Evolutionary conservation across 2,797 vertebrate species (phyloP).

Genomic region (Danio albolineatus): DNA sequence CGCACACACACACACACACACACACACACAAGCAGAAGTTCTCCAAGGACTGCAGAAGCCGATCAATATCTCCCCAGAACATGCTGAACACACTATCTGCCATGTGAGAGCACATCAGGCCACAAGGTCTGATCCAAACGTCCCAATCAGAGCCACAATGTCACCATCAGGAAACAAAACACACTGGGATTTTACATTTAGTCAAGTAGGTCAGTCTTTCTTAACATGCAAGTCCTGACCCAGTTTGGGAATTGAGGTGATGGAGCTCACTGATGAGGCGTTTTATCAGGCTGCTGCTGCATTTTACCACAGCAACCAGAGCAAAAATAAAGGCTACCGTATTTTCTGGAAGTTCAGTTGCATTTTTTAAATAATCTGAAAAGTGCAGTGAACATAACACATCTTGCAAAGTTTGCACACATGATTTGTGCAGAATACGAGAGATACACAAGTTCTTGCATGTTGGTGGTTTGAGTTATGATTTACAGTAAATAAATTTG

Average conservation of each 20-base stretch:
- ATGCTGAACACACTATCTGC: constrained; percentile 30
- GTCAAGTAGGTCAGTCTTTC: constrained; percentile 30
- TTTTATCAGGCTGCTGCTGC: background rate
- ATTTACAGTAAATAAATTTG: too few relatives aligned
- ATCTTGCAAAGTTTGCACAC: too few relatives aligned
- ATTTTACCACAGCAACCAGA: background rate
- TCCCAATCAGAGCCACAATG: background rate
- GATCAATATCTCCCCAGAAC: constrained; percentile 35
- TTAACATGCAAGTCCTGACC: background rate
- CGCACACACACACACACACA: background rate
- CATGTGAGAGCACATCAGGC: constrained; percentile 8
- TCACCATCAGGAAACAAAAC: background rate
- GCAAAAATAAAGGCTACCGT: too few relatives aligned
- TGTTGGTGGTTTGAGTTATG: too few relatives aligned
- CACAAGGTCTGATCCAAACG: constrained; percentile 10
- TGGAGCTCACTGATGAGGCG: constrained; percentile 1
- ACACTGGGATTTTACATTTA: constrained; percentile 21
- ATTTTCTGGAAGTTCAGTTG: too few relatives aligned
- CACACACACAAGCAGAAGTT: constrained; percentile 7
- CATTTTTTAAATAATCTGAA: too few relatives aligned
- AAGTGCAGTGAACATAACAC: too few relatives aligned
- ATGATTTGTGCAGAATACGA: too few relatives aligned
- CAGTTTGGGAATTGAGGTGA: constrained; percentile 1
- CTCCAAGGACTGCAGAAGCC: background rate
- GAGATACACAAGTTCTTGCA: too few relatives aligned